Base-by-base conservation (phyloP, 2,113 vertebrate species). In the Pangasianodon gigas region DNA sequence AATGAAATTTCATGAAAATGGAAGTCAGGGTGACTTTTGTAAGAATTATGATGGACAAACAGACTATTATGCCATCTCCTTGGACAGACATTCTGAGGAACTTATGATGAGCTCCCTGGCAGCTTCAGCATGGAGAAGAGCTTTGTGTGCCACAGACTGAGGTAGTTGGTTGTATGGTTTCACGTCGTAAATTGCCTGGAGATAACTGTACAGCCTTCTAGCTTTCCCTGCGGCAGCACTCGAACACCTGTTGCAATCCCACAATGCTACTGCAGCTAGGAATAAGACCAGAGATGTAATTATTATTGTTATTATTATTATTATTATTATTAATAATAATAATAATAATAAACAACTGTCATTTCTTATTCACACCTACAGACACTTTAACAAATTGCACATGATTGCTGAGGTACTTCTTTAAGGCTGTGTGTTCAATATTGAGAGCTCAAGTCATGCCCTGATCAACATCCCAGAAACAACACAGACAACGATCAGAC, bases 81-180 rank as follows among this genome's bases (percentile, higher is more conserved):
- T 29, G 46, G 21, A 26, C 75, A 77, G 74, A 77, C 9, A n/a
- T 80, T 80, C 9, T 26, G 71, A 62, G 4, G 19, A 85, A 85
- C 48, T 32, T 52, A n/a, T 32, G 44, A n/a, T 71, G 62, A 71
- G 80, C 19, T 79, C 60, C 79, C 69, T 44, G 77, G 52, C 65
- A 79, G 21, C 41, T 18, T 79, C 69, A 80, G 48, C 65, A 65
- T 18, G 44, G 67, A 89, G 87, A 60, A 85, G 79, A 67, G 54
- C 18, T 62, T 16, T 79, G 96, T 95, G 96, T 93, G 92, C 95
- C 95, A 95, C 96, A 93, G 95, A 85, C 94, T 96, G 96, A 96
- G 96, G 96, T 96, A 96, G 96, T 96, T 96, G 96, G 96, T 96
- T 96, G 96, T 96, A 96, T 96, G 95, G 96, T 96, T 96, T 96